Base-by-base conservation (phyloP, 2,888 invertebrate genomes). In the Eupelmus urozonus region DNA sequence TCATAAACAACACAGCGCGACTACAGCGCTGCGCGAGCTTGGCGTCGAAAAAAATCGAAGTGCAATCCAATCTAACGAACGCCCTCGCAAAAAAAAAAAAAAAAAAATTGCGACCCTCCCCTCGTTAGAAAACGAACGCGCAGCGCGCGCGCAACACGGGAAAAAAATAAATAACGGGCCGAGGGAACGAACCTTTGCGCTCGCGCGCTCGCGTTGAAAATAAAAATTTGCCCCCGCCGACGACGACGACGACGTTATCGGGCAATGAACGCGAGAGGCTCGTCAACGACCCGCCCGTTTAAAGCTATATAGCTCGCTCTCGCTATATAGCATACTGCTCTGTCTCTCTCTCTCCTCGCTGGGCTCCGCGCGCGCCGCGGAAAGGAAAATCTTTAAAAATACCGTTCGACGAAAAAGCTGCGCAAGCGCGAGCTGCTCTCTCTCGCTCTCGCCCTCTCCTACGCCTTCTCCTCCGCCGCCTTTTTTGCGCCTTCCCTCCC, bases 311-410 rank as follows among this genome's bases (percentile, higher is more conserved):
- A 80, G 75, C 63, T 34, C n/a, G n/a, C n/a, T n/a, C n/a, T n/a
- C n/a, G n/a, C 18, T 1, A 25, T 25, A 16, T 81, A 82, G 81
- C n/a, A n/a, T n/a, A n/a, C n/a, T n/a, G 34, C 9, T 34, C 9
- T 5, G 9, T 3, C 34, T 34, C 9, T 34, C 9, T 34, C 9
- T 34, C 9, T 34, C 34, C 5, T 34, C 3, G 34, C 9, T 34
- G 34, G 62, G 51, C 16, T 82, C 84, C 1, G 3, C 20, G 23
- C 65, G 59, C 81, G 81, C 82, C 81, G 83, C 81, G 84, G 84
- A 82, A 82, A 85, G 87, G 87, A 87, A 87, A 87, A 87, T 87
- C 87, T 87, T 87, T 87, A 87, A 87, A 87, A 87, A 87, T 87
- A 85, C 86, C 84, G 84, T 85, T 84, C 84, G 84, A 86, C 84